These are phyloP conservation scores for Molanna angustata DNA, from an alignment of 2,888 invertebrate genomes.

Conservation along the genomic window DNA sequence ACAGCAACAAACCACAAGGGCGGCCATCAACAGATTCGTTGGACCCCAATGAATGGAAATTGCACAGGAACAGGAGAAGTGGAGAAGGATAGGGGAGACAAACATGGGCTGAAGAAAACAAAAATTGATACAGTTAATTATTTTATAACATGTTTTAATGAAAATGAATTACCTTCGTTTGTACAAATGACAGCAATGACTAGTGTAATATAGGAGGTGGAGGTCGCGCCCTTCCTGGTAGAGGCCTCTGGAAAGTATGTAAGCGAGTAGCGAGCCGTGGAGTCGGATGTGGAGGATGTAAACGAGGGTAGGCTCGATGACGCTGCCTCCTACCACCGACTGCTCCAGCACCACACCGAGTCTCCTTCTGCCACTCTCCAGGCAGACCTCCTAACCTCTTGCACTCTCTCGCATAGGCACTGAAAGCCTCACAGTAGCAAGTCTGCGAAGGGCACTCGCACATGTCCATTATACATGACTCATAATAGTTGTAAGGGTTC, in stretches of 20 bases:
- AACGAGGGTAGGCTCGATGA: conserved; percentile 36
- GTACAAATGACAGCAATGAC: conserved; percentile 47
- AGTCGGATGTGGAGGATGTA: conserved; percentile 1
- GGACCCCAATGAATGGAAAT: too few relatives aligned
- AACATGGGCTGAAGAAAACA: too few relatives aligned
- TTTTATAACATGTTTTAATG: too few relatives aligned
- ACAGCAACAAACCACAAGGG: too few relatives aligned
- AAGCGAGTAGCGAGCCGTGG: conserved; percentile 39
- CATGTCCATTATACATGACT: conserved; percentile 83
- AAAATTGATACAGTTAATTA: too few relatives aligned
- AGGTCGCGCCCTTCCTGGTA: conserved; percentile 38
- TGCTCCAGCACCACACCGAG: conserved; percentile 56
- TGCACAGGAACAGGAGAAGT: too few relatives aligned
- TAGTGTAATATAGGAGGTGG: conserved; percentile 53
- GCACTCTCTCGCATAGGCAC: conserved; percentile 88
- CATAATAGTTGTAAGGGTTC: conserved; percentile 78
- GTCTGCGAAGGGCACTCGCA: conserved; percentile 79
- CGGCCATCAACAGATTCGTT: too few relatives aligned
- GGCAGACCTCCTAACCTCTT: conserved; percentile 71
- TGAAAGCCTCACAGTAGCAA: conserved; percentile 88
- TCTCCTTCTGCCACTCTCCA: conserved; percentile 67
- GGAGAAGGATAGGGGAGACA: too few relatives aligned
- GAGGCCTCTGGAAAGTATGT: conserved; percentile 17
- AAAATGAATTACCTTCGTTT: conserved; percentile 17
- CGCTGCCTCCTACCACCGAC: conserved; percentile 7